Evolutionary conservation across 1,140 invertebrate species (phyloP).

Genomic region (Doryteuthis pealeii): DNA sequence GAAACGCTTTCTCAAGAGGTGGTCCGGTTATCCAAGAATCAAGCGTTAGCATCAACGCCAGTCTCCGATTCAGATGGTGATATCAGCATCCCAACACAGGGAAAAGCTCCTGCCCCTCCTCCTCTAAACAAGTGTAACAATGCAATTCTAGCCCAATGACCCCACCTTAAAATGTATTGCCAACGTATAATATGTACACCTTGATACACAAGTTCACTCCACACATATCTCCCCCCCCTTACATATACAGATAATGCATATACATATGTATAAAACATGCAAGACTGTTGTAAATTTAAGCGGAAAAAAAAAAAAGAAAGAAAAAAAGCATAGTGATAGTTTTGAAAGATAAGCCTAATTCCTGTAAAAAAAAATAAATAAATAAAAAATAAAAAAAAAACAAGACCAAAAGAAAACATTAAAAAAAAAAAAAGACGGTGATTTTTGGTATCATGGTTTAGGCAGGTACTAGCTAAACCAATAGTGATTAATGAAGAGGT

Average conservation of each 20-base stretch:
- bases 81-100: not conserved
- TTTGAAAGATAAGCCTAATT: too few species aligned
- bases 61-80: not conserved
- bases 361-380: too few species aligned
- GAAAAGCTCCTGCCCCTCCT: not conserved
- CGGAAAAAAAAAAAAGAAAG: too few species aligned
- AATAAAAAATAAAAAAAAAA: too few species aligned
- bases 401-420: too few species aligned
- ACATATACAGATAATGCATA: not conserved
- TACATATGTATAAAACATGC: not conserved
- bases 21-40: constrained; percentile 47
- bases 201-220: not conserved
- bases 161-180: not conserved
- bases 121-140: not conserved
- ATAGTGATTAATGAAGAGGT: too few species aligned
- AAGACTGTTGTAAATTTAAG: too few species aligned
- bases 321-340: too few species aligned
- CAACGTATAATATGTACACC: not conserved
- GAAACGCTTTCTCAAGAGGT: constrained; percentile 59
- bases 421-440: too few species aligned
- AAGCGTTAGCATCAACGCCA: not conserved
- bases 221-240: not conserved
- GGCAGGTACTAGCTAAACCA: too few species aligned
- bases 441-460: too few species aligned
- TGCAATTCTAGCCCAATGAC: constrained; percentile 7